Evolutionary conservation across 2,113 vertebrate species (phyloP).

Genomic region (Hypomesus transpacificus): DNA sequence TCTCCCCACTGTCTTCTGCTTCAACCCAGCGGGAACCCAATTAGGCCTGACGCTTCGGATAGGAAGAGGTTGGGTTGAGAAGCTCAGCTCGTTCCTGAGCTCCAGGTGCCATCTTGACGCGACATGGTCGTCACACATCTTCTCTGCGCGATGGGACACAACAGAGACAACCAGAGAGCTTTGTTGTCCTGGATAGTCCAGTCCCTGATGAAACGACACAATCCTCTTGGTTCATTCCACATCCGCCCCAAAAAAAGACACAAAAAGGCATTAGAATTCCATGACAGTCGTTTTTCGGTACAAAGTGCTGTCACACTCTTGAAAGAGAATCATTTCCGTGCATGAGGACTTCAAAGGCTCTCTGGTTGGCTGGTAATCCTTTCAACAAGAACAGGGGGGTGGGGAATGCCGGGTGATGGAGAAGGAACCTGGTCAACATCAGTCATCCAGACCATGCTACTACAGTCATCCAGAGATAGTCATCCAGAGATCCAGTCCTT

Average conservation of each 20-base stretch:
- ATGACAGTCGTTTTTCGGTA: neutral
- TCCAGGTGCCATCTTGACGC: conserved; percentile 44
- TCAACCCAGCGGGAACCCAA: conserved; percentile 67
- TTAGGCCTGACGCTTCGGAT: conserved; percentile 68
- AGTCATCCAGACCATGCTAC: too few relatives aligned
- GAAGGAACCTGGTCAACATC: too few relatives aligned
- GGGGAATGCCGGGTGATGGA: conserved; percentile 13
- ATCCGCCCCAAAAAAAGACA: neutral
- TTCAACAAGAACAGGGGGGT: conserved; percentile 17
- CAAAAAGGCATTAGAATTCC: neutral
- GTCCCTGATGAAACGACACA: conserved; percentile 10
- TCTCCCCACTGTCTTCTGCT: conserved; percentile 64
- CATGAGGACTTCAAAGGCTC: conserved; percentile 42
- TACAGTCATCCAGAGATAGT: too few relatives aligned
- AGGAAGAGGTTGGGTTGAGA: conserved; percentile 48
- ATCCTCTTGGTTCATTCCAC: neutral
- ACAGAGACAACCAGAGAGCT: too few relatives aligned
- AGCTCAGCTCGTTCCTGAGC: conserved; percentile 35
- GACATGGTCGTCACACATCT: conserved; percentile 25
- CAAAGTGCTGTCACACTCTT: conserved; percentile 1
- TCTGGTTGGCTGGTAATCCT: conserved; percentile 27
- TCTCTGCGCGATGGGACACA: too few relatives aligned
- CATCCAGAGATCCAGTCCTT: too few relatives aligned
- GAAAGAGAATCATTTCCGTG: conserved; percentile 26
- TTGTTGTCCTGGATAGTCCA: too few relatives aligned